Percentiles rank a stretch among this genome's conserved stretches.
Conservation (phyloP, 2,797 vertebrate species). For the Pangasius djambal region DNA sequence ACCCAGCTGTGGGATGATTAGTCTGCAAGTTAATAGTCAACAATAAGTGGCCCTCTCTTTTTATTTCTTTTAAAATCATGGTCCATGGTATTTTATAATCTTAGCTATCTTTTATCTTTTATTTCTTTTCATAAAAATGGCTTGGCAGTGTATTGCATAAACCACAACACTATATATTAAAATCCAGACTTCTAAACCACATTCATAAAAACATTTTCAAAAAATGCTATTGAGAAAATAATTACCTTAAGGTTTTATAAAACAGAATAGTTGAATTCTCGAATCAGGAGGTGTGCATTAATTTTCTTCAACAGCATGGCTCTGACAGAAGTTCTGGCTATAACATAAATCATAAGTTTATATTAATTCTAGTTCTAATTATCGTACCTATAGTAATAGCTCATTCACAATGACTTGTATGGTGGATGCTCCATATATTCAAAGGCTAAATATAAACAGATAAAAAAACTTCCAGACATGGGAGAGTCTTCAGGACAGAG, state of each 20-base stretch:
- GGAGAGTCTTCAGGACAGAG: background rate
- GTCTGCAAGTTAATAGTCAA: background rate
- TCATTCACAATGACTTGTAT: background rate
- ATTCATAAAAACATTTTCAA: background rate
- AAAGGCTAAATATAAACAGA: background rate
- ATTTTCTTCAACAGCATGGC: conserved; percentile 9
- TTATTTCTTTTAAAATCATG: background rate
- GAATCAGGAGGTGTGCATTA: background rate
- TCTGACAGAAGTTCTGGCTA: background rate
- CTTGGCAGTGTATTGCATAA: background rate
- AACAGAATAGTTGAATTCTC: background rate
- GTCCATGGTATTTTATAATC: no score
- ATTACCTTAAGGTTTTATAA: background rate
- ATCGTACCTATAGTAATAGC: background rate
- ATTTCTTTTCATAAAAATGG: background rate
- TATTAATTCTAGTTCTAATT: background rate
- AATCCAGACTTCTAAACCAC: background rate
- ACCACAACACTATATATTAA: background rate
- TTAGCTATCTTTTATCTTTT: background rate
- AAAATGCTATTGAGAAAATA: background rate
- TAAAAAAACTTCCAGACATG: background rate
- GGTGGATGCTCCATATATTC: background rate
- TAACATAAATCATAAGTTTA: conserved; percentile 7
- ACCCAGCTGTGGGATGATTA: background rate
- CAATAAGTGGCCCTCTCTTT: background rate